Percentiles rank a stretch among this genome's conserved stretches.
Evolutionary conservation across 2,797 vertebrate species (phyloP).

Genomic region (Dallia pectoralis): DNA sequence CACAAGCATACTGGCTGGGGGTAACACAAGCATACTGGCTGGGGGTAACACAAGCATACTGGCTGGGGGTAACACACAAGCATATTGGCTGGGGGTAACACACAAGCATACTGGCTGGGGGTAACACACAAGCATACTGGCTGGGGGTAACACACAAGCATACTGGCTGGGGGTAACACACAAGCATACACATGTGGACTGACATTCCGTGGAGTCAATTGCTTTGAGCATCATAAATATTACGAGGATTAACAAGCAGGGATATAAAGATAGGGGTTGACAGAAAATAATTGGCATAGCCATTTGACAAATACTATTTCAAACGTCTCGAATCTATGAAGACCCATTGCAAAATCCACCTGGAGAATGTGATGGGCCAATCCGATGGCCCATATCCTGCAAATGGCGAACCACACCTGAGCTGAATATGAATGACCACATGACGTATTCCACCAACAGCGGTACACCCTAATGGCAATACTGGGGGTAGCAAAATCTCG

Average conservation of each 20-base stretch:
- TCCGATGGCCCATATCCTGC: constrained; percentile 61
- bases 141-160: background rate
- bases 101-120: background rate
- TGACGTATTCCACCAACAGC: constrained; percentile 74
- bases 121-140: background rate
- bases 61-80: background rate
- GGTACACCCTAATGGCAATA: constrained; percentile 67
- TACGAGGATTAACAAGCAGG: background rate
- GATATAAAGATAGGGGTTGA: background rate
- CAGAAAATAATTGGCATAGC: background rate
- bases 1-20: background rate
- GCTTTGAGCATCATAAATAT: constrained; percentile 3
- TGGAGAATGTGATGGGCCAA: constrained; percentile 47
- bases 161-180: background rate
- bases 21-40: background rate
- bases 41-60: too few relatives aligned
- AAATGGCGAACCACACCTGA: constrained; percentile 77
- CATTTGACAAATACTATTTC: background rate
- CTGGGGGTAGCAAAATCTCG: constrained; percentile 49
- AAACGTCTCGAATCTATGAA: background rate
- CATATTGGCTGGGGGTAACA: background rate
- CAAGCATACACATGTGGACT: background rate
- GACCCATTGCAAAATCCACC: constrained; percentile 39
- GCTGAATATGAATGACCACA: constrained; percentile 82
- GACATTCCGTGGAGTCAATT: background rate